Percentiles rank a stretch among this genome's conserved stretches.
These are phyloP conservation scores for Oryzias melastigma DNA, from an alignment of 2,113 vertebrate genomes.

Conservation along the genomic window DNA sequence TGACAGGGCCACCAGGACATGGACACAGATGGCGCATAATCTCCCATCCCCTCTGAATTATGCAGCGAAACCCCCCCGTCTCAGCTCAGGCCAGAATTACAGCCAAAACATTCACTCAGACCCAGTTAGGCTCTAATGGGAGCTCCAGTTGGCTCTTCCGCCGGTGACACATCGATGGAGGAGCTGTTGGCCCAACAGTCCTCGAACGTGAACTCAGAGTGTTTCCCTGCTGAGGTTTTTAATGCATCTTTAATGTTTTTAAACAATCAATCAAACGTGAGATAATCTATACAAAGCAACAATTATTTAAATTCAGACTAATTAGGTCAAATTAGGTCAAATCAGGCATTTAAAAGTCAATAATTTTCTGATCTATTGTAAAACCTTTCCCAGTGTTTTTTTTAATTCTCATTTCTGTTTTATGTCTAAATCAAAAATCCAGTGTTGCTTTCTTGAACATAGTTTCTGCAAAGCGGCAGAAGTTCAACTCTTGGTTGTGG, in stretches of 20 bases:
- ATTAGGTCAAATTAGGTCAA: no score
- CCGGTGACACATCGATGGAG: not conserved
- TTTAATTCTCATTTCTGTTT: no score
- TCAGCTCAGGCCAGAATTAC: constrained; percentile 35
- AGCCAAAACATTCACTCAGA: constrained; percentile 44
- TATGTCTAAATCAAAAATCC: no score
- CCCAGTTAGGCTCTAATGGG: constrained; percentile 27
- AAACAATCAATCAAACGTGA: no score
- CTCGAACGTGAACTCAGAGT: not conserved
- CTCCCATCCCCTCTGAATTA: constrained; percentile 64
- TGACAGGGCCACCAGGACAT: constrained; percentile 62
- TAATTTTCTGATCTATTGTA: no score
- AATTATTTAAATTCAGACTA: no score
- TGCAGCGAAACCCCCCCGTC: constrained; percentile 38
- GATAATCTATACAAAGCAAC: no score
- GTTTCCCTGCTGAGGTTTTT: not conserved
- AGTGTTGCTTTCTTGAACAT: no score
- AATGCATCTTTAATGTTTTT: not conserved
- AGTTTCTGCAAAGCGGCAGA: no score
- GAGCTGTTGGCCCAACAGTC: not conserved
- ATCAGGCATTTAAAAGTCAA: no score
- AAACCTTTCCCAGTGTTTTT: no score
- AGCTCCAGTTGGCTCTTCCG: constrained; percentile 17
- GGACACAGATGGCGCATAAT: constrained; percentile 70
- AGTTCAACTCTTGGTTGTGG: no score